Evolutionary conservation across 2,797 vertebrate species (phyloP).

Genomic region (Eidolon dupreanum): DNA sequence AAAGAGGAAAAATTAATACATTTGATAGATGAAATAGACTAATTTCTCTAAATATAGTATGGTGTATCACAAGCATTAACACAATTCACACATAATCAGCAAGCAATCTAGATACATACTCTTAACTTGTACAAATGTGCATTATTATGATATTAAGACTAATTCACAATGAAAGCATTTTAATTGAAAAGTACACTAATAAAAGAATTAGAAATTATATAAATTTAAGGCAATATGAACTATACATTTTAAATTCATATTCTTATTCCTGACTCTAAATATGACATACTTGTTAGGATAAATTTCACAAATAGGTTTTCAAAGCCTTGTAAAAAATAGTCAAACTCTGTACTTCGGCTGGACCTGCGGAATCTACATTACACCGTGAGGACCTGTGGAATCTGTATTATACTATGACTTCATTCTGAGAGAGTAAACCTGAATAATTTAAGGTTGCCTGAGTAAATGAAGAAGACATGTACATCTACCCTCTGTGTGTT

Average conservation of each 20-base stretch:
- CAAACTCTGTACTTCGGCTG: neutral
- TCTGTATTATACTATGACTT: neutral
- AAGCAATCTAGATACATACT: neutral
- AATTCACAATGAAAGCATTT: slow-evolving; percentile 6
- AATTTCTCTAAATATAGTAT: neutral
- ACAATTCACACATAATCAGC: neutral
- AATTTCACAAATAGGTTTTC: slow-evolving; percentile 43
- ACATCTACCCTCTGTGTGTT: neutral
- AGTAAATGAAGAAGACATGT: neutral
- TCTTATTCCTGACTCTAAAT: neutral
- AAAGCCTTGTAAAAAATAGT: neutral
- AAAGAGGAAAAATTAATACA: neutral
- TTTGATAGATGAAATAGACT: neutral
- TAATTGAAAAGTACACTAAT: neutral
- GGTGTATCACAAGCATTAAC: neutral
- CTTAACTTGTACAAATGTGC: neutral
- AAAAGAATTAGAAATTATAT: neutral
- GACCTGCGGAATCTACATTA: neutral
- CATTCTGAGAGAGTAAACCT: slow-evolving; percentile 23
- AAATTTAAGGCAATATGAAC: neutral
- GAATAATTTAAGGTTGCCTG: neutral
- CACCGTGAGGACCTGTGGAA: neutral
- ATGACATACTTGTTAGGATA: neutral
- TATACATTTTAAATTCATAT: slow-evolving; percentile 27
- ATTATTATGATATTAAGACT: neutral